Evolutionary conservation across 2,797 vertebrate genomes (phyloP), one percentile per base, ranked within the genome.

Genomic region (Capromys pilorides): DNA sequence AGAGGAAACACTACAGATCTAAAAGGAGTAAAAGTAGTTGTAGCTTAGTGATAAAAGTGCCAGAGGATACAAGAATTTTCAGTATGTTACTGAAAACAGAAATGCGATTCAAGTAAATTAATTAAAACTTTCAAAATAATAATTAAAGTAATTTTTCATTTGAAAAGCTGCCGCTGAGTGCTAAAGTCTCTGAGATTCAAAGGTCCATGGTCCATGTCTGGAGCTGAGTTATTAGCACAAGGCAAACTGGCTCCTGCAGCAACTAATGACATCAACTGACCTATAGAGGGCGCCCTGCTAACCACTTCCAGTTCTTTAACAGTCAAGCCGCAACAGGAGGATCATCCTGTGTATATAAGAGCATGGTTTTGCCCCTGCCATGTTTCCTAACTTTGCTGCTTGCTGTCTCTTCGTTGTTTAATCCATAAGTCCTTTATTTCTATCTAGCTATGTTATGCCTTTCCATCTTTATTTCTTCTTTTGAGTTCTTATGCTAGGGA

Each of bases 251-350:
- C 4, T 85, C 51, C 11, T 61, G 22, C 83, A 87, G 6, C 26
- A 88, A 22, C 86, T 14, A 28, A 82, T 96, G 78, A 85, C 31
- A 21, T 6, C 82, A 62, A 81, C 6, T 28, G 5, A 83, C 95
- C 94, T 96, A 64, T 89, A 96, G 95, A 96, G 93, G 96, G 92
- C 92, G 57, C 57, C 62, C 69, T 91, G 71, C 33, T 66, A 90
- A 88, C 21, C 39, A 90, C 59, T 57, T 89, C 21, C 33, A 19
- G 21, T 31, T 87, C 36, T 59, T 2, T 26, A 64, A 61, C 31
- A 12, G 1, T 64, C 14, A 6, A 2, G 49, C 71, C 36, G n/a
- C 2, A 41, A 36, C 54, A 80, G 11, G 71, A 5, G 51, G n/a
- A 18, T 45, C 45, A 45, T 45, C 45, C 45, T 45, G 45, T 45